Base-by-base conservation (phyloP, 2,797 vertebrate species). In the Tangara arthus region DNA sequence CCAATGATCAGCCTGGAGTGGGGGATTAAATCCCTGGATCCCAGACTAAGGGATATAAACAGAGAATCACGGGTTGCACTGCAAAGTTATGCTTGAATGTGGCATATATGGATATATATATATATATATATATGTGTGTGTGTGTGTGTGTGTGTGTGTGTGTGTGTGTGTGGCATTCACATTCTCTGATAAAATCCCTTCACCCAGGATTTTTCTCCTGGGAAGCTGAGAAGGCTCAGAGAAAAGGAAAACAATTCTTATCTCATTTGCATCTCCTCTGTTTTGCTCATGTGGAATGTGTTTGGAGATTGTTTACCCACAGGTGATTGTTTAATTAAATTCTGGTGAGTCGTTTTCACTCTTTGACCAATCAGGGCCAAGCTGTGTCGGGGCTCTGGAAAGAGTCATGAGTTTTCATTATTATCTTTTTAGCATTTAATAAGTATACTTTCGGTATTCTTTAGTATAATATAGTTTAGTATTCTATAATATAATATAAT, bases 271-370 rank as follows among this genome's bases (percentile, higher is more conserved):
- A n/a, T 55, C 53, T 52, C 50, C 50, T 52, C 0, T 52, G 30
- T 6, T 53, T 3, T 53, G 19, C 52, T 53, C 30, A 6, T n/a
- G 3, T 55, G 32, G 52, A n/a, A 55, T 22, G 8, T 22, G 20
- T 55, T 55, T 55, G 53, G 53, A 15, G 32, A 55, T 55, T 55
- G 53, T n/a, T 55, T 15, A 55, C 53, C 53, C 53, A n/a, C 53
- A n/a, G 32, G 52, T 22, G 32, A n/a, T n/a, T 21, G 32, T 55
- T 55, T 2, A 4, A n/a, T n/a, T 55, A 1, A 0, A 55, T n/a
- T 55, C 52, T 55, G 32, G 1, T 14, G 52, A 55, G 32, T n/a
- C n/a, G 12, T 7, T n/a, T n/a, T n/a, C 0, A 55, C 32, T 55
- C 52, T 20, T 22, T 55, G 52, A 30, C 32, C 32, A 55, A 22